Evolutionary conservation across 2,113 vertebrate genomes (phyloP).

Genomic region (Bombycilla garrulus): DNA sequence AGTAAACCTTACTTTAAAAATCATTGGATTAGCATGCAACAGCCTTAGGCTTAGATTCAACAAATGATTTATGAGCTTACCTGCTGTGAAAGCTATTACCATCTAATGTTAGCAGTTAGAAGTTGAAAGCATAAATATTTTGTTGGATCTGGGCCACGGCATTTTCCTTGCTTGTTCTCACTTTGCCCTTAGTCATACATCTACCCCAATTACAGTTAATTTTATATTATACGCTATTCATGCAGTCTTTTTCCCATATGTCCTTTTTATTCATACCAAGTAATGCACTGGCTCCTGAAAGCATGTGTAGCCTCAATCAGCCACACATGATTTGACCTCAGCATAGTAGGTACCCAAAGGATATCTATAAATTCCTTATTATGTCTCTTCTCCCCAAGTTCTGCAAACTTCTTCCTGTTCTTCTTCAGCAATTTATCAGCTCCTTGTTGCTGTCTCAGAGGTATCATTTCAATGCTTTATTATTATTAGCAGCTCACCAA

Average conservation of each 20-base stretch:
- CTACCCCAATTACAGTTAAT: neutral
- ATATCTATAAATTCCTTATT: neutral
- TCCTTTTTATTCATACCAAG: neutral
- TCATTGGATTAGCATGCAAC: neutral
- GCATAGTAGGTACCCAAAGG: neutral
- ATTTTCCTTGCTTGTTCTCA: conserved; percentile 15
- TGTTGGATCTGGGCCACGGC: neutral
- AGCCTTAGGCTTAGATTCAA: conserved; percentile 1
- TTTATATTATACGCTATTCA: neutral
- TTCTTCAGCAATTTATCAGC: neutral
- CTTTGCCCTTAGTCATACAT: conserved; percentile 8
- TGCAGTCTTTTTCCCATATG: neutral
- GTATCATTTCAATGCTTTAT: neutral
- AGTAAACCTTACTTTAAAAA: neutral
- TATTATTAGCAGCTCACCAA: neutral
- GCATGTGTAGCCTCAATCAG: neutral
- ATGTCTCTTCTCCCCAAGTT: neutral
- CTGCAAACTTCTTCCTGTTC: neutral
- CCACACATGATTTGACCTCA: neutral
- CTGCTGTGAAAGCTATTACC: conserved; percentile 22
- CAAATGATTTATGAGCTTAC: conserved; percentile 18
- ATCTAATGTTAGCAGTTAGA: conserved; percentile 5
- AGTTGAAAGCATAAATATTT: conserved; percentile 31
- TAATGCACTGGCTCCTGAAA: neutral
- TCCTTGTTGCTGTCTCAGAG: neutral